phyloP scores from a whole-genome alignment of 2,113 vertebrate genomes.

The Pristiophorus japonicus region DNA sequence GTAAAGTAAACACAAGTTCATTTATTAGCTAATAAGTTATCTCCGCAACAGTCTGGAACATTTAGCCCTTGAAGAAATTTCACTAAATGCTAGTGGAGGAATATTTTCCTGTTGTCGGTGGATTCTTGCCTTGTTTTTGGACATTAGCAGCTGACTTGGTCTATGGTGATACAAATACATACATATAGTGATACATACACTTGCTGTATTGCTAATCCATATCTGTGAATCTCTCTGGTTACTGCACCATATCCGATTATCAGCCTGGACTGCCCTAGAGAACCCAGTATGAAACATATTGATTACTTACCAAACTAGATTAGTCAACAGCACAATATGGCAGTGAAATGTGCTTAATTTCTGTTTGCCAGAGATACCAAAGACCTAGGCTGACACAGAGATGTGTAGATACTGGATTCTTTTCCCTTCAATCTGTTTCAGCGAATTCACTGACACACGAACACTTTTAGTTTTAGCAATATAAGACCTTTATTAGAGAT shows the following conservation, averaged over 20 bases:
- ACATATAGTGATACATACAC: no score
- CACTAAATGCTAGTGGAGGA: no score
- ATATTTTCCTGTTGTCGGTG: no score
- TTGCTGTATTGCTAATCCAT: not conserved
- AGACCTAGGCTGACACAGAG: not conserved
- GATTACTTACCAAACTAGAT: not conserved
- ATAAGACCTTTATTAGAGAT: no score
- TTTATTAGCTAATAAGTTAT: not conserved
- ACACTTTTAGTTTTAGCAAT: no score
- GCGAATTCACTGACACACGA: no score
- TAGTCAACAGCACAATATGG: not conserved
- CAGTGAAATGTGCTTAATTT: not conserved
- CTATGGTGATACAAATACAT: not conserved
- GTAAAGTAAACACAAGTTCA: not conserved
- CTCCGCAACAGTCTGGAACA: not conserved
- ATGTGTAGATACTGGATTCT: no score
- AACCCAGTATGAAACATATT: not conserved
- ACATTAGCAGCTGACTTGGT: no score
- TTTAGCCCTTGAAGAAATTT: no score
- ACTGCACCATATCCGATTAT: not conserved
- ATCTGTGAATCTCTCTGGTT: not conserved
- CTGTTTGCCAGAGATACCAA: not conserved
- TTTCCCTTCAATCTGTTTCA: no score
- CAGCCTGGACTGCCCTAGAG: not conserved
- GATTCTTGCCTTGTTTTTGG: no score